Evolutionary conservation across 2,888 invertebrate genomes (phyloP).

Genomic region (Lithodes maja): DNA sequence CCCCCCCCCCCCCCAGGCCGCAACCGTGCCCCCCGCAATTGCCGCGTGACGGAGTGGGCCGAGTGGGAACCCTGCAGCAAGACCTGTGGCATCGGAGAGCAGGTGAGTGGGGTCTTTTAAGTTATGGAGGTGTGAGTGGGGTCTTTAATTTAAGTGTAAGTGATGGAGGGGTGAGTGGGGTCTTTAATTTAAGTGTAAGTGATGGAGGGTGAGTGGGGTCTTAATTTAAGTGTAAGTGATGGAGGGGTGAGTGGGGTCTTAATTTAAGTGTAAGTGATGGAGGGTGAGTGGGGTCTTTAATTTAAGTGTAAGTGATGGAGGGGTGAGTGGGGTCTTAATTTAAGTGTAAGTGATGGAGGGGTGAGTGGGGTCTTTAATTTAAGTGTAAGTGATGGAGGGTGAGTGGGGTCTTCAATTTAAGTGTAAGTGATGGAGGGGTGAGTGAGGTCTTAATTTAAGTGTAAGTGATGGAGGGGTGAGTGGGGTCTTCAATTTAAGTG

Average conservation of each 20-base stretch:
- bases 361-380: background rate
- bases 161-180: background rate
- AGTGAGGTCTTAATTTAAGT: slow-evolving; percentile 14
- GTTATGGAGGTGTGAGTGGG: background rate
- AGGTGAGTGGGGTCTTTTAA: slow-evolving; percentile 51
- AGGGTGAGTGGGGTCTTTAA: background rate
- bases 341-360: too few species aligned
- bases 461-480: background rate
- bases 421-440: too few species aligned
- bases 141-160: too few species aligned
- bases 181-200: background rate
- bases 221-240: too few species aligned
- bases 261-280: too few species aligned
- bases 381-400: too few species aligned
- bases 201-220: too few species aligned
- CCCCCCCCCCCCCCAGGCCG: slow-evolving; percentile 35
- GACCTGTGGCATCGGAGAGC: slow-evolving; percentile 92
- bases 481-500: background rate
- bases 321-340: background rate
- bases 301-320: background rate
- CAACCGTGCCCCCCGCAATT: slow-evolving; percentile 82
- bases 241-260: slow-evolving; percentile 57
- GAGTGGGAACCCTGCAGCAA: slow-evolving; percentile 91
- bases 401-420: too few species aligned
- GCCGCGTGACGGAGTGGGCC: slow-evolving; percentile 90